Evolutionary conservation across 2,888 invertebrate species (phyloP).

Genomic region (Caenorhabditis sinica): DNA sequence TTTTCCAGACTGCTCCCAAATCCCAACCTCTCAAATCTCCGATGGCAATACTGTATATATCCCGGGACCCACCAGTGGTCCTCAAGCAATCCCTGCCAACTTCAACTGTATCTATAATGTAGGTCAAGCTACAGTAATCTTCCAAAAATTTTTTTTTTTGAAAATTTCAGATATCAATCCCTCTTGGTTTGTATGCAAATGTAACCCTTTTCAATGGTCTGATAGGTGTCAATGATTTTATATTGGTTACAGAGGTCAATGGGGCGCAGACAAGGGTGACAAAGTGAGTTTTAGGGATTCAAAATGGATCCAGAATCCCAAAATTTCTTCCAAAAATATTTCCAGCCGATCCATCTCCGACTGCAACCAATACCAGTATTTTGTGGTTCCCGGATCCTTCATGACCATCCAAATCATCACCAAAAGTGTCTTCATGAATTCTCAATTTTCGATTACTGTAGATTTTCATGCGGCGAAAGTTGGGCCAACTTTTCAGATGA

Average conservation of each 20-base stretch:
- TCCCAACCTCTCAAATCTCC: not conserved
- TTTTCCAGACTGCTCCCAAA: not conserved
- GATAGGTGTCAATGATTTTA: not conserved
- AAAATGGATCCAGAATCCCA: too few species aligned
- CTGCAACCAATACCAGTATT: not conserved
- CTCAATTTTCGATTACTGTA: not conserved
- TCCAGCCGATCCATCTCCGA: not conserved
- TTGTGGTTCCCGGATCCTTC: not conserved
- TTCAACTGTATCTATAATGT: slow-evolving; percentile 7
- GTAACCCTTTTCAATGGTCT: not conserved
- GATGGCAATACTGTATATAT: not conserved
- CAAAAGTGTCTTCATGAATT: slow-evolving; percentile 10
- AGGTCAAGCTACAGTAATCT: too few species aligned
- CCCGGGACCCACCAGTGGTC: not conserved
- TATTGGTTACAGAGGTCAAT: not conserved
- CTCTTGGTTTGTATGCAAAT: not conserved
- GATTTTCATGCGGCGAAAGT: not conserved
- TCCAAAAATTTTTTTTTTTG: not conserved
- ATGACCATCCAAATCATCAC: not conserved
- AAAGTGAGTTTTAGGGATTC: not conserved
- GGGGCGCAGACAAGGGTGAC: not conserved
- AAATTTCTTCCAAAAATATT: not conserved
- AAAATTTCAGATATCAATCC: not conserved
- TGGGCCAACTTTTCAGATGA: not conserved
- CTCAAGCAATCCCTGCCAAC: not conserved